phyloP scores from a whole-genome alignment of 1,140 invertebrate genomes.

The Achatina immaculata region DNA sequence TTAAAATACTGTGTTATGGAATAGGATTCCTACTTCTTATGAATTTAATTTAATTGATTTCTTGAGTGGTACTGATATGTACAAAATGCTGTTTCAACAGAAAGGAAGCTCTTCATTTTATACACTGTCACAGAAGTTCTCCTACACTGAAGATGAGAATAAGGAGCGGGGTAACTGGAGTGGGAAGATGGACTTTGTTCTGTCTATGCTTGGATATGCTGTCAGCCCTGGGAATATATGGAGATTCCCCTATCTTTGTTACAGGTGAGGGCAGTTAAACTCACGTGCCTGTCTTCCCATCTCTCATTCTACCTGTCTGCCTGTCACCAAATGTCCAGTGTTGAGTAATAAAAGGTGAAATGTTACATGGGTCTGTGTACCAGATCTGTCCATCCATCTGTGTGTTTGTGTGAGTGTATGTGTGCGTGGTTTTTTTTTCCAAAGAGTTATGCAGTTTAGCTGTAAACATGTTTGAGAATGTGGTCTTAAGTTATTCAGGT shows the following conservation, averaged over 20 bases:
- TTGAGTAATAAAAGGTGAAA: not conserved
- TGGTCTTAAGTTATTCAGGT: too few species aligned
- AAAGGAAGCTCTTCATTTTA: not conserved
- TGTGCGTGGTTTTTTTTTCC: too few species aligned
- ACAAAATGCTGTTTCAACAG: not conserved
- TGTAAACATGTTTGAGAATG: too few species aligned
- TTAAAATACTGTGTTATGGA: too few species aligned
- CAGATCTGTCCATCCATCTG: not conserved
- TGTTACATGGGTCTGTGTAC: not conserved
- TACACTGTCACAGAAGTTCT: not conserved
- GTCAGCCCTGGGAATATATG: slow-evolving; percentile 88
- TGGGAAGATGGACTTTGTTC: slow-evolving; percentile 71
- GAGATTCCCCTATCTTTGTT: slow-evolving; percentile 94
- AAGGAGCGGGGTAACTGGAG: slow-evolving; percentile 76
- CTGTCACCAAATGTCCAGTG: not conserved
- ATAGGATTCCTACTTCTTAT: too few species aligned
- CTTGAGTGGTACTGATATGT: too few species aligned
- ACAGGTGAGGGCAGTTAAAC: slow-evolving; percentile 87
- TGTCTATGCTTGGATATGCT: slow-evolving; percentile 72
- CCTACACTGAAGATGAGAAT: slow-evolving; percentile 55
- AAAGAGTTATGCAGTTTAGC: too few species aligned
- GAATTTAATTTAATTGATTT: too few species aligned
- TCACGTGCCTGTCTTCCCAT: not conserved
- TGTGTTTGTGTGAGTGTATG: too few species aligned
- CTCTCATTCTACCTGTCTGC: not conserved